Evolutionary conservation across 2,113 vertebrate species (phyloP).

Genomic region (Neolamprologus toae): DNA sequence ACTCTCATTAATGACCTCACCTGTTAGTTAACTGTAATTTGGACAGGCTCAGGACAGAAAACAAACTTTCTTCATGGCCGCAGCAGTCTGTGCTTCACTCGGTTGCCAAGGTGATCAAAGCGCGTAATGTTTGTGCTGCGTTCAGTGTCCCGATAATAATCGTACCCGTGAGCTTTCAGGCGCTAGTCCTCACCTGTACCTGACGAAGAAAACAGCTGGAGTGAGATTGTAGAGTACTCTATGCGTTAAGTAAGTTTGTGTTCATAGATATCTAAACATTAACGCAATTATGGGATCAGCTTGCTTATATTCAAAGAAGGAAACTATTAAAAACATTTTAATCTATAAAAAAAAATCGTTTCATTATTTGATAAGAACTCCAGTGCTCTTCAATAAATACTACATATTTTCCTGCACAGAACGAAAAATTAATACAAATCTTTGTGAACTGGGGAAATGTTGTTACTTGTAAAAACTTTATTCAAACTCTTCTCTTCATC

Average conservation of each 20-base stretch:
- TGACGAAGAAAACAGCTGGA: neutral
- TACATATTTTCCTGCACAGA: neutral
- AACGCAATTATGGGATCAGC: neutral
- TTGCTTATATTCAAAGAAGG: neutral
- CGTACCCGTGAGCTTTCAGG: neutral
- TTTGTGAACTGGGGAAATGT: neutral
- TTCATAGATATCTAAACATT: neutral
- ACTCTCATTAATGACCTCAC: neutral
- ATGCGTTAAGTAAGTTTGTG: neutral
- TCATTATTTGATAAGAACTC: neutral
- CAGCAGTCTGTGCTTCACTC: neutral
- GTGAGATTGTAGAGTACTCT: neutral
- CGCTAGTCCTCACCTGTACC: neutral
- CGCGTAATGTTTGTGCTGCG: neutral
- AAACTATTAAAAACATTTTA: neutral
- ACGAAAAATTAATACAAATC: neutral
- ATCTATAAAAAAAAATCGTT: neutral
- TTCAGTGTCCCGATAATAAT: constrained; percentile 20
- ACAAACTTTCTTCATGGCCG: neutral
- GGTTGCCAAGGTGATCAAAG: constrained; percentile 14
- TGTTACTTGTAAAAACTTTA: neutral
- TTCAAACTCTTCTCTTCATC: neutral
- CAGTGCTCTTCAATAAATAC: neutral
- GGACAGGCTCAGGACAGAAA: neutral
- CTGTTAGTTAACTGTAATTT: neutral